Conservation (phyloP, 2,797 vertebrate species). For the Linurgus olivaceus region DNA sequence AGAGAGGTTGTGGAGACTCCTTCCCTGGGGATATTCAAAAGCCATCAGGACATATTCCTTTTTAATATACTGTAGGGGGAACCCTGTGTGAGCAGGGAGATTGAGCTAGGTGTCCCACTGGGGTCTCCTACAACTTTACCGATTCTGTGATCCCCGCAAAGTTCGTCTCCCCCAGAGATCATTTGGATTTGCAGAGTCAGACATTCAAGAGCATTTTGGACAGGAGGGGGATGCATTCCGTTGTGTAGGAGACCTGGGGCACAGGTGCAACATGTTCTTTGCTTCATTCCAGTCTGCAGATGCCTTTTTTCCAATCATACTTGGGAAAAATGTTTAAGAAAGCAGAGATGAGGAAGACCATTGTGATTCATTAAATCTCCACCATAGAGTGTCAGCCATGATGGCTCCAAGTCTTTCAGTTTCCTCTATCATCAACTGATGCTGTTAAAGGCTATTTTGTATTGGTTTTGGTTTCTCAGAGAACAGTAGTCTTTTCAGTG, state of each 20-base stretch:
- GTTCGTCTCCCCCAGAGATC: not conserved
- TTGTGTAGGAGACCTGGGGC: not conserved
- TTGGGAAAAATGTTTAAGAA: not conserved
- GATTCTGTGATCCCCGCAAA: not conserved
- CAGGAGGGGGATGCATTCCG: not conserved
- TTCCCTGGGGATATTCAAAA: not conserved
- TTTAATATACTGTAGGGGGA: not conserved
- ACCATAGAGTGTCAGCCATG: not conserved
- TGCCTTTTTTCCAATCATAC: not conserved
- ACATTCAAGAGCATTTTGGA: not conserved
- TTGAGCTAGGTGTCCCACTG: not conserved
- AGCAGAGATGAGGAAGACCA: not conserved
- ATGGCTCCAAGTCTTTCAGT: not conserved
- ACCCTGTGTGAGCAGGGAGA: not conserved
- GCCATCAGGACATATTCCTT: not conserved
- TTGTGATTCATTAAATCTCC: not conserved
- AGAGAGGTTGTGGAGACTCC: not conserved
- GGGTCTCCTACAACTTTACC: not conserved
- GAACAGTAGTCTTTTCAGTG: not conserved
- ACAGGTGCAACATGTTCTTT: rapidly evolving
- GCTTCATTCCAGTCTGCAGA: not conserved
- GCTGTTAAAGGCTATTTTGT: not conserved
- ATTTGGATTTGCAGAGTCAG: not conserved
- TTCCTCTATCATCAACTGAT: not conserved
- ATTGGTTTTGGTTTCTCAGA: not conserved